Evolutionary conservation across 2,888 invertebrate genomes (phyloP).

Genomic region (Heliconius ethilla): DNA sequence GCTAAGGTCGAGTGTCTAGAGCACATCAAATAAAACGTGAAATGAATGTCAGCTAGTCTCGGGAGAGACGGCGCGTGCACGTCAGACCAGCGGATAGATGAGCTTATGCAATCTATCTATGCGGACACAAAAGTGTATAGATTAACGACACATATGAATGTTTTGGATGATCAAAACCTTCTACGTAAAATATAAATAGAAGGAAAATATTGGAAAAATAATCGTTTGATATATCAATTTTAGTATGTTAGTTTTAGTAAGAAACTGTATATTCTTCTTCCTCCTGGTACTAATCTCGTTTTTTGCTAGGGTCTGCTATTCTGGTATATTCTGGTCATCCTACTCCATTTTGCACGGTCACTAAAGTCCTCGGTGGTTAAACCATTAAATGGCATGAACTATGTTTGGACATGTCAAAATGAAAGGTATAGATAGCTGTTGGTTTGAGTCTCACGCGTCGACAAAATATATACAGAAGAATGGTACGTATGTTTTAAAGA

Average conservation of each 20-base stretch:
- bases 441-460: not conserved
- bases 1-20: conserved; percentile 40
- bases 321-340: too few species aligned
- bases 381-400: too few species aligned
- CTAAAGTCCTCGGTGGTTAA: too few species aligned
- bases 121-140: conserved; percentile 47
- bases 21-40: conserved; percentile 53
- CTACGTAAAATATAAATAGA: not conserved
- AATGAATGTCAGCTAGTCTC: conserved; percentile 53
- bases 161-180: not conserved
- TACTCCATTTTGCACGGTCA: too few species aligned
- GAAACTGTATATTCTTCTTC: too few species aligned
- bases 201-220: too few species aligned
- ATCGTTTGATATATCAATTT: too few species aligned
- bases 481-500: not conserved
- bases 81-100: conserved; percentile 55
- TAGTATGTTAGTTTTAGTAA: too few species aligned
- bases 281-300: too few species aligned
- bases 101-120: conserved; percentile 56
- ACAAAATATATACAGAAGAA: not conserved
- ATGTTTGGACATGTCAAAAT: not conserved
- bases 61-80: conserved; percentile 50
- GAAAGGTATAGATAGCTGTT: not conserved
- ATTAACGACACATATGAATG: conserved; percentile 39
- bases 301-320: too few species aligned